Evolutionary conservation across 2,113 vertebrate genomes (phyloP).

Genomic region (Ranitomeya imitator): DNA sequence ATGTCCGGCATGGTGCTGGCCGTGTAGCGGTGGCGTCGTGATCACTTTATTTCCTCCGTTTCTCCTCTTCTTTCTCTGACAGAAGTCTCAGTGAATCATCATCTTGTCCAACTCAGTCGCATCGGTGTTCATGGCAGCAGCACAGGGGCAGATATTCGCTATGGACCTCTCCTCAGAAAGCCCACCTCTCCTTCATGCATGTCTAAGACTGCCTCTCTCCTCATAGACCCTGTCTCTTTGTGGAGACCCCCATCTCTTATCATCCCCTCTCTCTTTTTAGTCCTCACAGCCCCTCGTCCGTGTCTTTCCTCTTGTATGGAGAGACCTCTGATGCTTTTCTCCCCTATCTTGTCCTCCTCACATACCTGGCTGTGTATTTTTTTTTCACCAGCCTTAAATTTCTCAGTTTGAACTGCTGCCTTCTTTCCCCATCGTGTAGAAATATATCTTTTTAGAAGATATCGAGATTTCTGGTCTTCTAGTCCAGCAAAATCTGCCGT

Average conservation of each 20-base stretch:
- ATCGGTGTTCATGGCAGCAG: background rate
- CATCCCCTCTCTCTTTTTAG: background rate
- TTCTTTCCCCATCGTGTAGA: too few relatives aligned
- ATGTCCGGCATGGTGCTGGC: constrained; percentile 39
- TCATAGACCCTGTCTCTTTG: background rate
- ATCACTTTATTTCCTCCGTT: background rate
- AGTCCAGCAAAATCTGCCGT: background rate
- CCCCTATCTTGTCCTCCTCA: background rate
- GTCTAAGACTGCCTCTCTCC: background rate
- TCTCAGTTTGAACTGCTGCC: background rate
- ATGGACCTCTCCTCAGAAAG: background rate
- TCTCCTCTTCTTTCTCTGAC: background rate
- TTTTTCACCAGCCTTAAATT: background rate
- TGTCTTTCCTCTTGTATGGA: background rate
- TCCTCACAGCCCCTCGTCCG: background rate
- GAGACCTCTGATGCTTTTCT: background rate
- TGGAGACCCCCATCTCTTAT: background rate
- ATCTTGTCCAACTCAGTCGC: background rate
- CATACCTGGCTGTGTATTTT: background rate
- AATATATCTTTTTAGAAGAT: background rate
- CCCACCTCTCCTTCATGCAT: background rate
- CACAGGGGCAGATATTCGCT: background rate
- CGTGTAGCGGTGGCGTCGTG: background rate
- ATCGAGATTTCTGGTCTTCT: background rate
- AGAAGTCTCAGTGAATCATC: background rate